Evolutionary conservation across 2,797 vertebrate species (phyloP).

Genomic region (Coracias cyanogaster): DNA sequence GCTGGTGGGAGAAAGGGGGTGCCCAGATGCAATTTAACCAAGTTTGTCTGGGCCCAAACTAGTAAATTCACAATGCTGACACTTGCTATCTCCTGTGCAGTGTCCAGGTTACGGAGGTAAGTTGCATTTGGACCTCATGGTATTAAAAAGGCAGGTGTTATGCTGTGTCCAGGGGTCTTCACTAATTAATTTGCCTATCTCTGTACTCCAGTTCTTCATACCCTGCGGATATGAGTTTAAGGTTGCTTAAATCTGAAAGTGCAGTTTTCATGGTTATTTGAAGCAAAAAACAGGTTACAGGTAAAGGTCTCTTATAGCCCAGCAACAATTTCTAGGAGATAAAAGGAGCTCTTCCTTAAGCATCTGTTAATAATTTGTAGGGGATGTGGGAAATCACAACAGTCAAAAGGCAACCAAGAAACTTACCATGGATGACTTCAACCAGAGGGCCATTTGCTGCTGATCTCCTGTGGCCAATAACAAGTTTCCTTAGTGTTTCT

Average conservation of each 20-base stretch:
- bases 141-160: not conserved
- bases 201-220: not conserved
- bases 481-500: conserved; percentile 19
- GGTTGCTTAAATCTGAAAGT: not conserved
- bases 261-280: not conserved
- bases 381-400: not conserved
- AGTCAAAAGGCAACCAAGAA: conserved; percentile 3
- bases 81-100: not conserved
- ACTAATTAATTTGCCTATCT: not conserved
- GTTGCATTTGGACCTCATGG: not conserved
- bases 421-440: conserved; percentile 4
- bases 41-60: not conserved
- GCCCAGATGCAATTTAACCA: not conserved
- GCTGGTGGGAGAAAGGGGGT: not conserved
- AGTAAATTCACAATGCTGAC: not conserved
- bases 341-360: not conserved
- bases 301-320: not conserved
- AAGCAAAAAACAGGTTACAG: not conserved
- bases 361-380: conserved; percentile 1
- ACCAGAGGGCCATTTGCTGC: not conserved
- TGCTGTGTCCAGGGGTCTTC: not conserved
- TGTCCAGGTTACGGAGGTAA: not conserved
- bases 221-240: not conserved
- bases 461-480: not conserved
- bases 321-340: not conserved